Base-by-base conservation (phyloP, 2,888 invertebrate species). In the Hermaeophaga mercurialis region DNA sequence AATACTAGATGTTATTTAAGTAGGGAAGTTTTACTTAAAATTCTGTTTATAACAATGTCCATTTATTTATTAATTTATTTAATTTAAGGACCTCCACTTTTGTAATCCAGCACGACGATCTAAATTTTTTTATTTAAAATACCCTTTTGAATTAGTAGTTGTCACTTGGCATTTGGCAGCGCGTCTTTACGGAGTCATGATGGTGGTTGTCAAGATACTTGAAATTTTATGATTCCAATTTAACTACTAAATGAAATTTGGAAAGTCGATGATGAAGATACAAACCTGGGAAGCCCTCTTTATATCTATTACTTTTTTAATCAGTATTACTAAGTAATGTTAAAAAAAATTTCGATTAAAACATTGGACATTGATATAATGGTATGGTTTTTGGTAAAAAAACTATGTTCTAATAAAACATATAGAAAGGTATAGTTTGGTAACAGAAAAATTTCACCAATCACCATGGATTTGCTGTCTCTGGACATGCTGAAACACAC, bases 1-100 rank as follows among this genome's bases (percentile, higher is more conserved):
- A 73, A 69, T n/a, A 68, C 66, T 75, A 75, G 74, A 71, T 75
- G 75, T 76, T 73, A 65, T 67, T 66, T 71, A 73, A 70, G 73
- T 72, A 73, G 73, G 73, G 72, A 70, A 70, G 67, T 69, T 66
- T 69, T 67, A 66, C 62, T 63, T 56, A 62, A 66, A 65, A 64
- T 64, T 63, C 54, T 64, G 64, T 71, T 70, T 70, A 69, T 71
- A 70, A 69, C 71, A 68, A 70, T 65, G 62, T 64, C 65, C 65
- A 58, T 47, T 45, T 50, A 58, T 50, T 46, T 54, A 43, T 56
- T 47, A 36, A 31, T 31, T 31, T 31, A n/a, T n/a, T n/a, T n/a
- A n/a, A n/a, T n/a, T n/a, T n/a, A 26, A 26, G 26, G 4, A 26
- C 26, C 26, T 26, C 22, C 26, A 26, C 26, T 3, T 26, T 26